Base-by-base conservation (phyloP, 2,113 vertebrate genomes). In the Hydrochoerus hydrochaeris region DNA sequence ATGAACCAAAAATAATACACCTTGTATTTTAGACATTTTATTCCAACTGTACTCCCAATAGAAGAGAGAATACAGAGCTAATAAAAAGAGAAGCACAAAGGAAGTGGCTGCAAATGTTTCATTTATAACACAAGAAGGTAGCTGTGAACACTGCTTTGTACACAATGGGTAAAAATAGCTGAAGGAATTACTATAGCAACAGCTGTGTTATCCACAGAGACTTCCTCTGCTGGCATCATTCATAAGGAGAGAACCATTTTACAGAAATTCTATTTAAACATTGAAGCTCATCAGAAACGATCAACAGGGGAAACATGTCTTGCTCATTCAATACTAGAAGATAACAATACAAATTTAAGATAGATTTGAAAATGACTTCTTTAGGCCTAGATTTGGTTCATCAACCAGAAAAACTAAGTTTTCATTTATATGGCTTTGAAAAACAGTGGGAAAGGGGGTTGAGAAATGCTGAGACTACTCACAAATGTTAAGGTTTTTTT, bases 161-260 rank as follows among this genome's bases (percentile, higher is more conserved):
- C 32, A 96, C 85, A 73, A 63, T 13, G 19, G n/a, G 10, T 85
- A 91, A 95, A 94, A 93, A 95, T 58, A 90, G 91, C 78, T 85
- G 30, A 90, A 85, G 57, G 80, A 57, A 97, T 98, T 97, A 94
- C 96, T 95, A 96, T 92, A 96, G 97, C 96, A 98, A 98, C 97
- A 90, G n/a, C 52, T 94, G 41, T 75, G 82, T 63, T 5, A 85
- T 65, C 93, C 86, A 35, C 4, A 0, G 91, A 81, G 69, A 46
- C 28, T 97, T 91, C 82, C 91, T 78, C 81, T 95, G 97, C 38
- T 7, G 5, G 80, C 65, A 85, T 88, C 83, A 75, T 44, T 80
- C 91, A 93, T n/a, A 88, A 98, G 95, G 87, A 13, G n/a, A 94
- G 86, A 44, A 17, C 35, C 19, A 71, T 69, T 82, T 52, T 49